Conservation (phyloP, 2,113 vertebrate genomes). For the Emydura subglobosa region DNA sequence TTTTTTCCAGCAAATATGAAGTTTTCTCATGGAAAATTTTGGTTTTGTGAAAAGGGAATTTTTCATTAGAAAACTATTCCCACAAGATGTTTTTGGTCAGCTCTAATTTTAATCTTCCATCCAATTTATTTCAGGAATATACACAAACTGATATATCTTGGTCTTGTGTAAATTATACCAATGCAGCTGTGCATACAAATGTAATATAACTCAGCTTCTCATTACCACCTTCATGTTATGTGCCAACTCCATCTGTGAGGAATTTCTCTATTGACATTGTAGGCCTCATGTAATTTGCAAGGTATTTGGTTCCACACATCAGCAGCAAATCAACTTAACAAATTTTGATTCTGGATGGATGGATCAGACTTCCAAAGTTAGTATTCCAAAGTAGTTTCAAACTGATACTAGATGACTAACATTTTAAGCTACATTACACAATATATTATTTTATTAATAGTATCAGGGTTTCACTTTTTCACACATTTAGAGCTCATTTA, state of each 20-base stretch:
- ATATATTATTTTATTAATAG: not conserved
- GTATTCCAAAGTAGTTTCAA: not conserved
- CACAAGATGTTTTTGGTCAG: no score
- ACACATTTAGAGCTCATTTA: not conserved
- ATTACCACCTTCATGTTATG: not conserved
- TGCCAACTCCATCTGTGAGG: not conserved
- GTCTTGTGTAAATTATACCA: not conserved
- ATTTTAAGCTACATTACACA: not conserved
- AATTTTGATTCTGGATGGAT: not conserved
- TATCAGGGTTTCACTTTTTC: not conserved
- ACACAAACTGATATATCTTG: not conserved
- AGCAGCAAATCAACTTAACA: not conserved
- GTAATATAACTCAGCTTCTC: not conserved
- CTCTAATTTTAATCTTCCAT: no score
- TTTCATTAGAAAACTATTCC: no score
- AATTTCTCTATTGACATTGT: not conserved
- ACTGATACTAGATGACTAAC: not conserved
- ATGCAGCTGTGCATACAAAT: not conserved
- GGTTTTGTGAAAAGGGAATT: no score
- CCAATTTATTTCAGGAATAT: no score
- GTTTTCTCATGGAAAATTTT: no score
- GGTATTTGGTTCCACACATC: accelerated
- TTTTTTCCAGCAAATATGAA: no score
- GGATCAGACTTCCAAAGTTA: not conserved
- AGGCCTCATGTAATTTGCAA: not conserved